Evolutionary conservation across 2,888 invertebrate species (phyloP), one percentile per base, ranked within the genome.

Genomic region (Rapana venosa): DNA sequence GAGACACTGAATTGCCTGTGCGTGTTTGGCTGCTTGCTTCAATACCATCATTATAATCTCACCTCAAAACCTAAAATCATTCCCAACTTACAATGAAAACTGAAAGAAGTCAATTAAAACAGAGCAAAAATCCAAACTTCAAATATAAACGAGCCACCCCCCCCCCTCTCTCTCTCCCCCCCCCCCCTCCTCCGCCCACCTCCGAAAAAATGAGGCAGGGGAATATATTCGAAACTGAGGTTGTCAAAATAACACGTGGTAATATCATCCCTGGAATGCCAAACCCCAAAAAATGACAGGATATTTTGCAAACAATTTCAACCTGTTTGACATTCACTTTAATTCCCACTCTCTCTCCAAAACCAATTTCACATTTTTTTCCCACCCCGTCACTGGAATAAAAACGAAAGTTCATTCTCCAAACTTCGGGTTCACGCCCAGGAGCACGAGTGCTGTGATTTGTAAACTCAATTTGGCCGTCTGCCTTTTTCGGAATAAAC

Each of bases 111-210:
- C 74, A 26, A 74, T n/a, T n/a, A 74, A 8, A 47, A 47, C 47
- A 47, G 8, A 47, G 8, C n/a, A 47, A 47, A 47, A 2, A 47
- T 47, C 2, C 4, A n/a, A 47, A 47, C 8, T 5, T 47, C n/a
- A 74, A 74, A 74, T n/a, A 74, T n/a, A n/a, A n/a, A 74, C n/a
- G n/a, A 74, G 74, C 74, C 74, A 61, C 61, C 61, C 61, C 61
- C 13, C 15, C 15, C 61, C 22, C 61, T 1, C 61, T 2, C 15
- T 61, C 15, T 20, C 61, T 13, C 4, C 61, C 61, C 15, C 58
- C 58, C 58, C 58, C 58, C 58, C 58, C 58, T 58, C 58, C 58
- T 15, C 58, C 58, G 11, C 15, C 58, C 58, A 58, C 58, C 15
- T 15, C 58, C 58, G 58, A 58, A 58, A 61, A 20, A 61, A 61